Base-by-base conservation (phyloP, 2,888 invertebrate species). In the Luperina testacea region DNA sequence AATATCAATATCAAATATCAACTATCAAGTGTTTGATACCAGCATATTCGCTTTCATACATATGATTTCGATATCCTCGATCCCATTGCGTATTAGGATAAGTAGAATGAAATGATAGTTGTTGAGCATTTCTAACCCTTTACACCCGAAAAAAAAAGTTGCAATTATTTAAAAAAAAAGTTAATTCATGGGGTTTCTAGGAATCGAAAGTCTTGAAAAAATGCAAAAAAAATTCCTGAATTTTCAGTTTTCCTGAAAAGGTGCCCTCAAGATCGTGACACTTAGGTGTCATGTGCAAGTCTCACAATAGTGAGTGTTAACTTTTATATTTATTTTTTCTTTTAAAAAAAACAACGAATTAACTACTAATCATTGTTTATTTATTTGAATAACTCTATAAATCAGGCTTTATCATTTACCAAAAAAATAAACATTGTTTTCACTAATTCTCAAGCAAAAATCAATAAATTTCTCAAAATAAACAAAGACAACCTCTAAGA, bases 241-340 rank as follows among this genome's bases (percentile, higher is more conserved):
- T 17, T 68, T 68, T 20, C 45, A 67, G 45, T 67, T 45, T 2
- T 67, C 67, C 45, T 45, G n/a, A 67, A 45, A 67, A 67, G 15
- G 42, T 64, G 15, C 32, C 67, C 15, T 45, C 45, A 45, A 27
- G 68, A 68, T 45, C 67, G 45, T 67, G 67, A 27, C 27, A 68
- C 27, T 68, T 48, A 48, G 68, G 20, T 63, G 27, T 59, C 27
- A 71, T n/a, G 3, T 27, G 27, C 57, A 71, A 59, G 72, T 61
- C 61, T 72, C 61, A 72, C 72, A 13, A 61, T 20, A 61, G 59
- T 61, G 59, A 61, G 27, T 45, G 45, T 45, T 59, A 20, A 45
- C 17, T 45, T 27, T 5, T 38, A 5, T 38, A 38, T 38, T 38
- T 38, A 5, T 38, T 45, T 72, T 45, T 27, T 42, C n/a, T n/a